Conservation (phyloP, 2,888 invertebrate genomes). For the Oligia fasciuncula region DNA sequence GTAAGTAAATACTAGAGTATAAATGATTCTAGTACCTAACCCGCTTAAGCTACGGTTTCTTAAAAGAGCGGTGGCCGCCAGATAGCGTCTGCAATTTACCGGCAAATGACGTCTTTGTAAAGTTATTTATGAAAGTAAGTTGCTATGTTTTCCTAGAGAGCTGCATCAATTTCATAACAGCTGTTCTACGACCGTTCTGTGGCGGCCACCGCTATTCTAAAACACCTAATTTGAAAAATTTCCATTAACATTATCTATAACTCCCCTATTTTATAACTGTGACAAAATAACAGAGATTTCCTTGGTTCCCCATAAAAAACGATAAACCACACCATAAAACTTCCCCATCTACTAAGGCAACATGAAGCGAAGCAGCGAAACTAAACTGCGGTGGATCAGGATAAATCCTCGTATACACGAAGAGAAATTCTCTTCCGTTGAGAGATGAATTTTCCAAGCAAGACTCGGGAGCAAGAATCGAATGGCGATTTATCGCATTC, state of each 20-base stretch:
- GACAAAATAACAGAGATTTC: conserved; percentile 22
- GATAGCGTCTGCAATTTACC: too few species aligned
- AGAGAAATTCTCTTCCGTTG: background rate
- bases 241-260: conserved; percentile 11
- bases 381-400: conserved; percentile 70
- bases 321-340: conserved; percentile 48
- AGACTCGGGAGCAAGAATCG: background rate
- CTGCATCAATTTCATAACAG: background rate
- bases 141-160: background rate
- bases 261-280: conserved; percentile 20
- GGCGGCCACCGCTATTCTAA: background rate
- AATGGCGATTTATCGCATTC: background rate
- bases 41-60: background rate
- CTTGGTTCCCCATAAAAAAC: conserved; percentile 33
- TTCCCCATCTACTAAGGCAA: conserved; percentile 63
- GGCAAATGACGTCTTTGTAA: background rate
- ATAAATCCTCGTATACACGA: conserved; percentile 16
- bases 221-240: background rate
- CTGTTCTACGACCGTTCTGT: background rate
- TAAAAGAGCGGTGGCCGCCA: background rate
- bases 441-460: background rate
- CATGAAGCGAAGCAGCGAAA: conserved; percentile 66
- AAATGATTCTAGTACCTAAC: background rate
- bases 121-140: too few species aligned
- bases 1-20: background rate